These are phyloP conservation scores for Sthenelais limicola DNA, from an alignment of 2,888 invertebrate genomes.

Conservation along the genomic window DNA sequence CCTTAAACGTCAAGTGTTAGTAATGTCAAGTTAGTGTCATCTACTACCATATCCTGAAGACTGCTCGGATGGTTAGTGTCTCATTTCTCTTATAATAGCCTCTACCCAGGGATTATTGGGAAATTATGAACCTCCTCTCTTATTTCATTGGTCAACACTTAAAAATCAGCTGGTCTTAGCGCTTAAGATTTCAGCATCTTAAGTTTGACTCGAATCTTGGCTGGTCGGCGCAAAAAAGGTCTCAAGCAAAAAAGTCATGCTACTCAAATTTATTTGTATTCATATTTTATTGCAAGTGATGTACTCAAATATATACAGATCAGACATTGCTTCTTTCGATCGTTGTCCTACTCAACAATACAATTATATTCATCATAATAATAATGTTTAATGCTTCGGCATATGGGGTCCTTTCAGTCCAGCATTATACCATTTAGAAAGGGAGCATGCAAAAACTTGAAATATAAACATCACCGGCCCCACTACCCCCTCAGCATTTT, in stretches of 20 bases:
- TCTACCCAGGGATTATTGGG: too few species aligned
- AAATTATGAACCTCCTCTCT: too few species aligned
- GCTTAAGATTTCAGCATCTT: too few species aligned
- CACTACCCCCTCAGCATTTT: slow-evolving; percentile 33
- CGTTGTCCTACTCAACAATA: slow-evolving; percentile 25
- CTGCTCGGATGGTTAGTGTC: slow-evolving; percentile 29
- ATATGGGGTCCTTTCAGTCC: slow-evolving; percentile 17
- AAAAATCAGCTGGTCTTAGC: too few species aligned
- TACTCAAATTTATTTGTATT: slow-evolving; percentile 24
- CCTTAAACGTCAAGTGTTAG: slow-evolving; percentile 47
- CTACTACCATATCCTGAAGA: slow-evolving; percentile 39
- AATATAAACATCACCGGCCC: slow-evolving; percentile 15
- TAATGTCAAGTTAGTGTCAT: slow-evolving; percentile 46
- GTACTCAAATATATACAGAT: slow-evolving; percentile 34
- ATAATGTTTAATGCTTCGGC: slow-evolving; percentile 9
- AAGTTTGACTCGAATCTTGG: too few species aligned
- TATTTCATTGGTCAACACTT: too few species aligned
- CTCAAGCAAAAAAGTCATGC: too few species aligned
- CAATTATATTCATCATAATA: slow-evolving; percentile 3
- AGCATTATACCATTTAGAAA: slow-evolving; percentile 13
- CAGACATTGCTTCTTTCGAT: slow-evolving; percentile 28
- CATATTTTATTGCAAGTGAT: slow-evolving; percentile 36
- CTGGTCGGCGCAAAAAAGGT: too few species aligned
- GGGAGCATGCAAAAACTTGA: slow-evolving; percentile 33
- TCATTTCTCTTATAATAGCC: slow-evolving; percentile 36